Evolutionary conservation across 2,113 vertebrate genomes (phyloP).

Genomic region (Ptilorrhoa leucosticta): DNA sequence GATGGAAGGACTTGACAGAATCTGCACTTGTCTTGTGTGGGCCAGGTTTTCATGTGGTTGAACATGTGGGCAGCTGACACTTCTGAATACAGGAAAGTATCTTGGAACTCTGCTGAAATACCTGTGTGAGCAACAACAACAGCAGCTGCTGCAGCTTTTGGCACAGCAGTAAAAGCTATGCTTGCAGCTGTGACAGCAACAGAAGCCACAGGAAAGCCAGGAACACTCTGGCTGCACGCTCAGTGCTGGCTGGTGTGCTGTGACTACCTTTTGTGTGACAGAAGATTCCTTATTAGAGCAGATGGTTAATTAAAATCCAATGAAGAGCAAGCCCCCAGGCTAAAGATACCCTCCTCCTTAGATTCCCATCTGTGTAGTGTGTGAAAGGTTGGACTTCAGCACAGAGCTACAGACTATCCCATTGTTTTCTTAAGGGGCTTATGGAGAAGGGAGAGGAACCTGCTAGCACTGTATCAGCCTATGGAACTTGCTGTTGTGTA

Average conservation of each 20-base stretch:
- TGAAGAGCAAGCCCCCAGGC: neutral
- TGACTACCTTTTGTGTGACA: neutral
- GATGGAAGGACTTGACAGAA: neutral
- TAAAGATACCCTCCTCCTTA: neutral
- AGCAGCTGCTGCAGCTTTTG: slow-evolving; percentile 20
- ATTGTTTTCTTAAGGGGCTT: neutral
- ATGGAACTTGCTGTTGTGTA: neutral
- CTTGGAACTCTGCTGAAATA: slow-evolving; percentile 14
- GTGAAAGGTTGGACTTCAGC: neutral
- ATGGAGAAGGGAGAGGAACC: neutral
- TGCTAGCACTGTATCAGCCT: neutral
- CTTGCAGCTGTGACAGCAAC: slow-evolving; percentile 7
- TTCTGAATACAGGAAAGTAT: neutral
- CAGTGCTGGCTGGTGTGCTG: neutral
- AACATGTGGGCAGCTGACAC: neutral
- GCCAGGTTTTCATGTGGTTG: neutral
- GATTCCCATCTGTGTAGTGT: neutral
- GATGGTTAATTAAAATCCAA: neutral
- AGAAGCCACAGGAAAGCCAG: neutral
- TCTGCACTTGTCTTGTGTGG: neutral
- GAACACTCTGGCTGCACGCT: neutral
- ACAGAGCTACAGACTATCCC: neutral
- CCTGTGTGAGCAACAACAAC: neutral
- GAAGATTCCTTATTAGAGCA: neutral
- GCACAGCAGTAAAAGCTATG: neutral